Percentiles rank a stretch among this genome's conserved stretches.
Evolutionary conservation across 2,888 invertebrate genomes (phyloP).

Genomic region (Eugnorisma glareosa): DNA sequence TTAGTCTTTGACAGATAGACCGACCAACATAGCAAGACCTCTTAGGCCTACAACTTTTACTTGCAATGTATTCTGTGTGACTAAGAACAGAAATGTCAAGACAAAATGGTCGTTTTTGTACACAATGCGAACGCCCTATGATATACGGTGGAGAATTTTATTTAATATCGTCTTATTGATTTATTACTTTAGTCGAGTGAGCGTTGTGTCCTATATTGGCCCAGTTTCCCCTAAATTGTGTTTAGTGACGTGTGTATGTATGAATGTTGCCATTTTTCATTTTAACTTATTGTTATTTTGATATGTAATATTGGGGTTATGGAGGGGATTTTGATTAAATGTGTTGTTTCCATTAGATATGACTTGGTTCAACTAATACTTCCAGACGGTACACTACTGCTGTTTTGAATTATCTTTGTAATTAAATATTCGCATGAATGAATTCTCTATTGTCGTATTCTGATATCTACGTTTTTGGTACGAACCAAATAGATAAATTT

Average conservation of each 20-base stretch:
- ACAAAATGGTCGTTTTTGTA: conserved; percentile 78
- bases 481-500: not conserved
- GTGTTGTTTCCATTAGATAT: not conserved
- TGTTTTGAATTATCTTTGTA: not conserved
- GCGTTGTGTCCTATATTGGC: conserved; percentile 73
- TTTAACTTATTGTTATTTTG: conserved; percentile 70
- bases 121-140: conserved; percentile 77
- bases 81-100: conserved; percentile 67
- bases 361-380: not conserved
- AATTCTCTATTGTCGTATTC: not conserved
- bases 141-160: conserved; percentile 86
- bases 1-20: conserved; percentile 81
- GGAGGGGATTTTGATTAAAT: conserved; percentile 19
- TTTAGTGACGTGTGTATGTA: conserved; percentile 77
- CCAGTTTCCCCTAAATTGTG: conserved; percentile 74
- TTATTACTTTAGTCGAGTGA: conserved; percentile 79
- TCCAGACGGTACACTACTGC: not conserved
- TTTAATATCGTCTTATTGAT: conserved; percentile 89
- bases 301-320: conserved; percentile 21
- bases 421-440: not conserved
- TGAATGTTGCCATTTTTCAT: conserved; percentile 75
- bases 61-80: conserved; percentile 44
- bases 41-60: conserved; percentile 50
- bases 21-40: conserved; percentile 71
- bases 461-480: not conserved